Percentiles rank a stretch among this genome's conserved stretches.
These are phyloP conservation scores for Dynastes tityus DNA, from an alignment of 2,888 invertebrate genomes.

Conservation along the genomic window DNA sequence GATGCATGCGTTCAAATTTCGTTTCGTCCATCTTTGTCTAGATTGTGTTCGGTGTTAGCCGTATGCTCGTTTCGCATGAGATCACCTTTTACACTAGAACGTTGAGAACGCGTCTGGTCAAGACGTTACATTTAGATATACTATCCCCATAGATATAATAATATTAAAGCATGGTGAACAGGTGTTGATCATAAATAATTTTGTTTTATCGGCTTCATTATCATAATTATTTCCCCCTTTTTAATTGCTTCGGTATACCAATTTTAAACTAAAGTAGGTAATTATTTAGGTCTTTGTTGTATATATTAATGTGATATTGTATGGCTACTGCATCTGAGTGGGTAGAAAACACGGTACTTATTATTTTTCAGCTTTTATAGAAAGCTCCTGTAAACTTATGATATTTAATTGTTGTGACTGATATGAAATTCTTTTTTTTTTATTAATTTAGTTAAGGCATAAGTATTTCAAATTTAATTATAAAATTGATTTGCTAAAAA, in stretches of 20 bases:
- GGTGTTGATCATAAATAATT: slow-evolving; percentile 45
- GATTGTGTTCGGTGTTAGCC: slow-evolving; percentile 32
- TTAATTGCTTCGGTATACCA: slow-evolving; percentile 11
- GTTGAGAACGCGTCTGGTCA: slow-evolving; percentile 6
- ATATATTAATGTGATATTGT: too few relatives aligned
- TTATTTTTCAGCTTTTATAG: too few relatives aligned
- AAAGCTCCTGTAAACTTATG: too few relatives aligned
- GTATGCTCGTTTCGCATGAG: slow-evolving; percentile 35
- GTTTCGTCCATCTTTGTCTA: slow-evolving; percentile 46
- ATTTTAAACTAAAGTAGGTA: neutral
- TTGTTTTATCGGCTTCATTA: slow-evolving; percentile 31
- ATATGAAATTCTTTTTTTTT: too few relatives aligned
- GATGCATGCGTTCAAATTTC: slow-evolving; percentile 50
- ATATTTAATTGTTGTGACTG: too few relatives aligned
- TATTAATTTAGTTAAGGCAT: too few relatives aligned
- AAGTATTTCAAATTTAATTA: too few relatives aligned
- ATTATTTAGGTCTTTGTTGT: neutral
- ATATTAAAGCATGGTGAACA: slow-evolving; percentile 7
- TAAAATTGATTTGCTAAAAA: too few relatives aligned
- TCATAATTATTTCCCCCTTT: slow-evolving; percentile 11
- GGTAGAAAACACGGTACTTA: too few relatives aligned
- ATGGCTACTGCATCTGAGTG: too few relatives aligned
- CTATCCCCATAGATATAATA: neutral
- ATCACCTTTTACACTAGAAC: slow-evolving; percentile 35
- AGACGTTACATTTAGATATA: slow-evolving; percentile 2